Evolutionary conservation across 35 echinoderm and acorn worm genomes (phyloP), one percentile per base, ranked within the genome.

Genomic region (Holothuria glaberrima): DNA sequence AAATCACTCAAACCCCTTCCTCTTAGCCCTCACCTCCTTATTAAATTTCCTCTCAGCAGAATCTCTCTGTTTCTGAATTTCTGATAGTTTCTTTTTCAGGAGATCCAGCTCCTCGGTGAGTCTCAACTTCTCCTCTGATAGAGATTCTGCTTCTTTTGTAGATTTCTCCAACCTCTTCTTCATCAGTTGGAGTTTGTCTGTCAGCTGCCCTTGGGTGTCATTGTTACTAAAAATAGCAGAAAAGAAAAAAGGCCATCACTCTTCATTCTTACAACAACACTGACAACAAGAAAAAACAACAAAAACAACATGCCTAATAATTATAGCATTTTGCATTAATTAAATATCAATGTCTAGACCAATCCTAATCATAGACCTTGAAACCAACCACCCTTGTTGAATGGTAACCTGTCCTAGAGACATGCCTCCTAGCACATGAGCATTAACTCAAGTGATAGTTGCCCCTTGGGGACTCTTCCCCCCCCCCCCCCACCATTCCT

Each of bases 111-210:
- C 96, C 72, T 98, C 90, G 10, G 74, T 80, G 28, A 98, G 63
- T 46, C 75, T 75, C 33, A 98, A 82, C 83, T 90, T 89, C 88
- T 98, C 90, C 67, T 98, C 96, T 6, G 96, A 92, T 24, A 98
- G 59, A 14, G 35, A 46, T 65, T 94, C 93, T 41, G 86, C 91
- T 78, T 98, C 96, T 52, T 93, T 94, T 71, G 70, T 86, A 0
- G 90, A 26, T 66, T 88, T 77, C 30, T 90, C 88, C 32, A 94
- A 86, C 59, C 96, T 78, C 60, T 88, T 46, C 61, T 88, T 90
- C 46, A 95, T 91, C 46, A 95, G 91, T 61, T 94, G 54, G 14
- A 56, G 83, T 20, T 86, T 90, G 20, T 76, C 61, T 20, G 57
- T 30, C 36, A 86, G 90, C 67, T 92, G 91, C 20, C 91, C 26